Percentiles rank a stretch among this genome's conserved stretches.
These are phyloP conservation scores for Achroia grisella DNA, from an alignment of 1,140 invertebrate genomes.

Conservation along the genomic window DNA sequence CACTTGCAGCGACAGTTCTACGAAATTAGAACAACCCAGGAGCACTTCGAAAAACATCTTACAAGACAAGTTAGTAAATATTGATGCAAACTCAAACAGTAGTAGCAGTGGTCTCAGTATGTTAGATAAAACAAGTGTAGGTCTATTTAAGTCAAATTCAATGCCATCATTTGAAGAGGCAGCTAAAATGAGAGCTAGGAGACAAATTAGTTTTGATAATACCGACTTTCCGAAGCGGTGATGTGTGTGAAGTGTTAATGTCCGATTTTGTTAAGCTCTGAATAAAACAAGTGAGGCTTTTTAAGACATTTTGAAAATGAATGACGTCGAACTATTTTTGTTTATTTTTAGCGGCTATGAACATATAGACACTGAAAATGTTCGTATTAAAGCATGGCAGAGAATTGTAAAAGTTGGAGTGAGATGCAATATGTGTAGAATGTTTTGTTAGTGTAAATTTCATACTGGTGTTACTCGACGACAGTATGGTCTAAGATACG, in stretches of 20 bases:
- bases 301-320: too few relatives aligned
- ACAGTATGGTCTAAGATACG: too few relatives aligned
- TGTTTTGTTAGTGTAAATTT: too few relatives aligned
- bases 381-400: too few relatives aligned
- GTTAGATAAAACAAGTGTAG: constrained; percentile 32
- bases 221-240: constrained; percentile 63
- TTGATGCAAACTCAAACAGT: constrained; percentile 51
- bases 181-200: constrained; percentile 55
- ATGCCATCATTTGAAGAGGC: constrained; percentile 61
- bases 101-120: constrained; percentile 41
- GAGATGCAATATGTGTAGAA: too few relatives aligned
- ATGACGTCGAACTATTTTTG: too few relatives aligned
- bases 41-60: constrained; percentile 58
- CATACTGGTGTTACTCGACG: too few relatives aligned
- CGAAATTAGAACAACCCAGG: constrained; percentile 40
- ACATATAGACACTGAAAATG: too few relatives aligned
- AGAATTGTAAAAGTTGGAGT: too few relatives aligned
- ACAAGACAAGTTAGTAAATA: constrained; percentile 69
- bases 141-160: constrained; percentile 51
- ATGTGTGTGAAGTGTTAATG: constrained; percentile 15
- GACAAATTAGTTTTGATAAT: constrained; percentile 70
- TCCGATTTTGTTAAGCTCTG: neutral
- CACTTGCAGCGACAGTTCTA: constrained; percentile 24
- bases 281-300: too few relatives aligned
- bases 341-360: too few relatives aligned